Base-by-base conservation (phyloP, 64 coral and sea anemone genomes). In the Orbicella faveolata region DNA sequence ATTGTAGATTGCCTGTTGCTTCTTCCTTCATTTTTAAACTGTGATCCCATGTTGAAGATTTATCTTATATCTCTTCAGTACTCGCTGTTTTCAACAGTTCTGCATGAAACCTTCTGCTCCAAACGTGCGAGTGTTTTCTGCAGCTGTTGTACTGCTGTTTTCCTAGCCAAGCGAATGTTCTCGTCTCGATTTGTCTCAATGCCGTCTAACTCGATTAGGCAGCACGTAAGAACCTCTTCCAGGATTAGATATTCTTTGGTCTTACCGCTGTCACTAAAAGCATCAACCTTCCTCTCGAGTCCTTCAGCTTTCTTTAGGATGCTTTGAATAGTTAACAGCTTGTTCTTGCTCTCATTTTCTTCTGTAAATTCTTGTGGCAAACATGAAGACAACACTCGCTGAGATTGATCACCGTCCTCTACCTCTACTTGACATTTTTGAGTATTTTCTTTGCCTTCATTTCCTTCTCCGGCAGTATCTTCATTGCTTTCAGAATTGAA, bases 231-330 rank as follows among this genome's bases (percentile, higher is more conserved):
- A 35, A 69, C 53, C 54, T 95, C 93, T 80, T 90, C 89, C 2
- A 95, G 66, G 53, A 73, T 64, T 21, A 90, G 76, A 83, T 95
- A 95, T 48, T 91, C 41, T 65, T 95, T 95, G 19, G 61, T 83
- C 19, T 91, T 92, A 36, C 19, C 33, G 20, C 21, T 34, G 41
- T 87, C 81, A 18, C 26, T 21, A 25, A 92, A 92, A 19, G 26
- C 90, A 57, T 37, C 41, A 6, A 92, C 90, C 80, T 92, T 74
- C 21, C 63, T 77, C 11, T 53, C 74, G 16, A 87, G 36, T 34
- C 74, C 33, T 34, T 86, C 33, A 10, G 86, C 52, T 77, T 87
- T 77, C 17, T 78, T 74, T n/a, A 66, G n/a, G 67, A 87, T 74
- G 17, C 39, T 80, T 92, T 80, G 63, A 92, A 85, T 92, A 73